Base-by-base conservation (phyloP, 2,113 vertebrate species). In the Orthochromis malagaraziensis region DNA sequence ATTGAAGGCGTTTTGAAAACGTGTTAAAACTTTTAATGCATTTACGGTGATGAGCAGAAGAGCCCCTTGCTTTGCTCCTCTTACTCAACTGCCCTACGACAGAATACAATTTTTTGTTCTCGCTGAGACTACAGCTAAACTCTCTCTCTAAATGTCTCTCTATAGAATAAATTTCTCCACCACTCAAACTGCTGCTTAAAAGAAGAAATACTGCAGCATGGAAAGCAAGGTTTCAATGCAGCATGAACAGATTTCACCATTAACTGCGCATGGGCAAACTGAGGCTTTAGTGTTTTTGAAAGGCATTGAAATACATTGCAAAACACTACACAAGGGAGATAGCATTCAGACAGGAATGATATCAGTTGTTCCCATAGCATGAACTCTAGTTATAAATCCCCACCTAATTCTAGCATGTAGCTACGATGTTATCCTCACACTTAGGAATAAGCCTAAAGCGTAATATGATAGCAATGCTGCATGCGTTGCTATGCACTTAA, bases 201-300 rank as follows among this genome's bases (percentile, higher is more conserved):
- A 79, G 6, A 84, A n/a, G n/a, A 88, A 60, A 87, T 89, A 85
- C 51, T 88, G 91, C 91, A 94, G 91, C 94, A 95, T 95, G 94
- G 85, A 88, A 91, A 94, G 94, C 93, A 93, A 95, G 84, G 88
- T 96, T 95, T 95, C 92, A 94, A 94, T 94, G 93, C 94, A 94
- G 96, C 96, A 96, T 96, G 96, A 90, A 70, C 88, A 89, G 82
- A 90, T 73, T 73, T 88, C 87, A 95, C 85, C 84, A 77, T 75
- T 86, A 91, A 84, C 82, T 85, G 87, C 88, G 94, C 95, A 95
- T 96, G 94, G 91, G 89, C 81, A 90, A 83, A 89, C 68, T 73
- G 42, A 88, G 89, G 82, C 93, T 91, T 86, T 82, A 93, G 87
- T 83, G 26, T 86, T 90, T 87, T 84, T 88, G 87, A 79, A 86